Percentiles rank a stretch among this genome's conserved stretches.
These are phyloP conservation scores for Dendroctonus valens DNA, from an alignment of 1,140 invertebrate genomes.

Conservation along the genomic window DNA sequence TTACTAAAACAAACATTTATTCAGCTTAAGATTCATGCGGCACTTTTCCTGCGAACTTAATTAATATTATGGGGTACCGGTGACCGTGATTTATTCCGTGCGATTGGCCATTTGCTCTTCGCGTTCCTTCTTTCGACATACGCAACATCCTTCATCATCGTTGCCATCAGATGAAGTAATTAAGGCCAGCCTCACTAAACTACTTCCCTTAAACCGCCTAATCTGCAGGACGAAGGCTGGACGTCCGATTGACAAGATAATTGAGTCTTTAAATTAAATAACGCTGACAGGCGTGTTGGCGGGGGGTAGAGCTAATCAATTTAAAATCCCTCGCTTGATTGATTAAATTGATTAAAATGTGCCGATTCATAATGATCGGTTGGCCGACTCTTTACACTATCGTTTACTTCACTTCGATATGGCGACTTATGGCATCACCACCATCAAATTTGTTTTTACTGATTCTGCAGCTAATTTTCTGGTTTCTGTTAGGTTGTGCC, in stretches of 20 bases:
- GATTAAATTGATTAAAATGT: constrained; percentile 36
- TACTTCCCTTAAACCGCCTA: too few relatives aligned
- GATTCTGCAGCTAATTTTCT: too few relatives aligned
- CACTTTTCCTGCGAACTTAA: constrained; percentile 20
- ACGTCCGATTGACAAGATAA: constrained; percentile 27
- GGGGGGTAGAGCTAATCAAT: constrained; percentile 32
- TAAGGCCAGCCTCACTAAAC: not conserved
- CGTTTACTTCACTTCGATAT: not conserved
- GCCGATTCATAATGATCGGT: constrained; percentile 30
- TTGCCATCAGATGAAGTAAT: not conserved
- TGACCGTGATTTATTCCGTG: too few relatives aligned
- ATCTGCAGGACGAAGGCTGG: constrained; percentile 3
- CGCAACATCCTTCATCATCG: not conserved
- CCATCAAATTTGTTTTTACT: not conserved
- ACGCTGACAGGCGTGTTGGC: constrained; percentile 28
- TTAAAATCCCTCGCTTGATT: constrained; percentile 20
- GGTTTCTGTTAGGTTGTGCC: too few relatives aligned
- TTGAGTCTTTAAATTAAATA: constrained; percentile 36
- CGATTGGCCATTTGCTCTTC: too few relatives aligned
- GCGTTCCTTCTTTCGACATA: not conserved
- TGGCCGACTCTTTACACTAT: not conserved
- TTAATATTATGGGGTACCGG: constrained; percentile 13
- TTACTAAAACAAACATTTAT: constrained; percentile 37
- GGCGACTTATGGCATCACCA: not conserved
- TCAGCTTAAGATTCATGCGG: constrained; percentile 22